Evolutionary conservation across 2,113 vertebrate genomes (phyloP).

Genomic region (Lasiurus borealis): DNA sequence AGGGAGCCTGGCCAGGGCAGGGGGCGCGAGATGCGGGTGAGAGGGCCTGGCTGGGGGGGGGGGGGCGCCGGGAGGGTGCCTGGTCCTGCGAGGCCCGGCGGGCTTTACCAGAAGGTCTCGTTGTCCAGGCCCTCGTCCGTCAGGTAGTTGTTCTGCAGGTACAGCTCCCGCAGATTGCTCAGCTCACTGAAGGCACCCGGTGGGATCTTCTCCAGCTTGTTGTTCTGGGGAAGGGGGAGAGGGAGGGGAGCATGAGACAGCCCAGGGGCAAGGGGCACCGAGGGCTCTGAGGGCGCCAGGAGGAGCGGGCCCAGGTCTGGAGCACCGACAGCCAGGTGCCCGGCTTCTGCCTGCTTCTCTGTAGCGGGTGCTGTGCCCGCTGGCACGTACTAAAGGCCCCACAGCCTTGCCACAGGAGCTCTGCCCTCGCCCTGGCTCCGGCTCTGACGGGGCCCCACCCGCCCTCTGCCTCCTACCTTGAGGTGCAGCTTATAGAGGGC

Average conservation of each 20-base stretch:
- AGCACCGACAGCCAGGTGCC: background rate
- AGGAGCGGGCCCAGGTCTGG: background rate
- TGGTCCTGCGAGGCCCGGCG: background rate
- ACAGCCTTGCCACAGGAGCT: background rate
- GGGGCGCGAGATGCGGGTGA: too few relatives aligned
- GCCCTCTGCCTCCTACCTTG: slow-evolving; percentile 88
- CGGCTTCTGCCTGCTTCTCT: background rate
- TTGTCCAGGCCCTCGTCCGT: slow-evolving; percentile 96
- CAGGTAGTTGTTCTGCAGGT: slow-evolving; percentile 96
- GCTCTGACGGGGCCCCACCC: background rate
- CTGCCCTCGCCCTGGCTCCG: background rate
- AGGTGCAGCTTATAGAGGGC: slow-evolving; percentile 95
- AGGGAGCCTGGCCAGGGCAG: background rate
- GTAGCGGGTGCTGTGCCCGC: background rate
- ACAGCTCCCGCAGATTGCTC: slow-evolving; percentile 93
- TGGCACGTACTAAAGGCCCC: background rate
- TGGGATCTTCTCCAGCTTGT: slow-evolving; percentile 97
- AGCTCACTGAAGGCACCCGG: slow-evolving; percentile 93
- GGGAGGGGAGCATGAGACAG: background rate
- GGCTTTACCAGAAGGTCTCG: slow-evolving; percentile 94
- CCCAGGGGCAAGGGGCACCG: background rate
- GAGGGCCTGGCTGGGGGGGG: background rate
- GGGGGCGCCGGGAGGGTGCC: background rate
- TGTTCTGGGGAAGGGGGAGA: slow-evolving; percentile 88
- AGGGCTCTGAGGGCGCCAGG: background rate